These are phyloP conservation scores for Antheraea assamensis DNA, from an alignment of 2,888 invertebrate species.

Conservation along the genomic window DNA sequence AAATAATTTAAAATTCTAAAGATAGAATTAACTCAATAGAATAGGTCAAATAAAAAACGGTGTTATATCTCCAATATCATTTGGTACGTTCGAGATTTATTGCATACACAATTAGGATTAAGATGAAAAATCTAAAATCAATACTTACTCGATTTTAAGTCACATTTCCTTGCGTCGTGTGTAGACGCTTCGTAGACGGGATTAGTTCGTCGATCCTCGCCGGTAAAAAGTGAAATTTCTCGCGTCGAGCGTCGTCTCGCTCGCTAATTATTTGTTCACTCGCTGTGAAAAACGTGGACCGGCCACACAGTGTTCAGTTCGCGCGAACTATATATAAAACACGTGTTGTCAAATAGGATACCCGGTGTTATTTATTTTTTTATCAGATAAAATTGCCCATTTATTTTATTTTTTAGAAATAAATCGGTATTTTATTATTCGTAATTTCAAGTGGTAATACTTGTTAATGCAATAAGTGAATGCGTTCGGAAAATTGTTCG, in stretches of 20 bases:
- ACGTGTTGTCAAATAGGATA: constrained; percentile 66
- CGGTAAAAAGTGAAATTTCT: constrained; percentile 77
- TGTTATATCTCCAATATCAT: not conserved
- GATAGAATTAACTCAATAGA: not conserved
- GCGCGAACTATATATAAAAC: constrained; percentile 72
- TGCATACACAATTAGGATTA: not conserved
- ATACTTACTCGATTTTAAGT: constrained; percentile 65
- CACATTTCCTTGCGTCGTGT: constrained; percentile 52
- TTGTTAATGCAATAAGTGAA: constrained; percentile 29
- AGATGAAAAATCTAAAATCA: not conserved
- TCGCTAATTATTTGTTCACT: constrained; percentile 71
- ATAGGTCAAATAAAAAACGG: not conserved
- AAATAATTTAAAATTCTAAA: not conserved
- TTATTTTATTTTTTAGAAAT: constrained; percentile 47
- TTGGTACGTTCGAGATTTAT: not conserved
- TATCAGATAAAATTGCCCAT: constrained; percentile 33
- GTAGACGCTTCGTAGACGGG: constrained; percentile 62
- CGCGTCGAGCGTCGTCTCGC: constrained; percentile 52
- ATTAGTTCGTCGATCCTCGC: constrained; percentile 51
- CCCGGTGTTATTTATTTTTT: constrained; percentile 25
- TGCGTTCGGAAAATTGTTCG: constrained; percentile 64
- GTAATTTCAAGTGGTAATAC: constrained; percentile 31
- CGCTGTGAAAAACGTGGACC: constrained; percentile 72
- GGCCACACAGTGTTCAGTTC: constrained; percentile 63
- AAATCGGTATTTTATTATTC: constrained; percentile 47